Evolutionary conservation across 2,797 vertebrate genomes (phyloP).

Genomic region (Rhynchotus rufescens): DNA sequence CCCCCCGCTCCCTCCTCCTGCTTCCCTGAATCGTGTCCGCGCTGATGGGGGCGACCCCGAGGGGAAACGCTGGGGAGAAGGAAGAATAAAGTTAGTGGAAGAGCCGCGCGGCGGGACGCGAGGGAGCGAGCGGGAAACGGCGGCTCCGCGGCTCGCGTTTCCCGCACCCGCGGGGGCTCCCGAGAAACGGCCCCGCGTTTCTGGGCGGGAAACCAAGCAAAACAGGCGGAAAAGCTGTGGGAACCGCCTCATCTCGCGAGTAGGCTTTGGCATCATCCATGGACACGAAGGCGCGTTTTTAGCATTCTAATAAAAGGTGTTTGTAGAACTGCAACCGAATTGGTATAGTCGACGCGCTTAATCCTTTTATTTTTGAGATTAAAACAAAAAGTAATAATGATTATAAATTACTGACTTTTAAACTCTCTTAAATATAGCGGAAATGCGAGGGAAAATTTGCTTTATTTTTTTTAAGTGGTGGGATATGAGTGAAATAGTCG

Average conservation of each 20-base stretch:
- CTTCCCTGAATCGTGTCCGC: too few species aligned
- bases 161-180: neutral
- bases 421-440: neutral
- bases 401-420: neutral
- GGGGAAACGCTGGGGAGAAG: neutral
- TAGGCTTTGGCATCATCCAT: neutral
- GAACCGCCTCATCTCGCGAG: neutral
- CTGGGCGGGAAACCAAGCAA: neutral
- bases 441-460: neutral
- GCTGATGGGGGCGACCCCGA: too few species aligned
- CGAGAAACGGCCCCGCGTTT: neutral
- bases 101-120: too few species aligned
- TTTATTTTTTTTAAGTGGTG: neutral
- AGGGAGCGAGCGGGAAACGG: neutral
- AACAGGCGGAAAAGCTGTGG: neutral
- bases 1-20: too few species aligned
- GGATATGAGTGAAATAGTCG: neutral
- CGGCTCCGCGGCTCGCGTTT: fast-evolving
- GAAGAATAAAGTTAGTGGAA: too few species aligned
- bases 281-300: neutral
- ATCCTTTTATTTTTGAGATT: fast-evolving
- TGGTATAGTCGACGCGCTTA: fast-evolving
- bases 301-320: neutral
- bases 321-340: neutral
- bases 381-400: neutral